Evolutionary conservation across 1,140 invertebrate genomes (phyloP).

Genomic region (Drosophila neocordata): DNA sequence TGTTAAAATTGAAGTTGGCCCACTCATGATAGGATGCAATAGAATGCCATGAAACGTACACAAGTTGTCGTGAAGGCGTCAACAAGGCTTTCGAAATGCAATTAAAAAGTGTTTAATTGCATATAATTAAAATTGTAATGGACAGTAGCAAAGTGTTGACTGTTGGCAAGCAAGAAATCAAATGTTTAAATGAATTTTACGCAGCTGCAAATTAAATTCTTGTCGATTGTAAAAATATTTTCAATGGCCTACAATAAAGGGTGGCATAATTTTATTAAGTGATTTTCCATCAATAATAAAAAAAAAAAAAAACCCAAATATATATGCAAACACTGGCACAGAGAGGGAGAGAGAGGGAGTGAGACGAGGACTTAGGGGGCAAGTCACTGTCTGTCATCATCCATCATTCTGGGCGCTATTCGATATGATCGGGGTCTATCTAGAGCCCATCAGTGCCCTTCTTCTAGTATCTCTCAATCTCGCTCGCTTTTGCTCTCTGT

Average conservation of each 20-base stretch:
- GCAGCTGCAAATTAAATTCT: slow-evolving; percentile 58
- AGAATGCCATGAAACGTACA: neutral
- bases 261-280: slow-evolving; percentile 63
- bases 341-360: neutral
- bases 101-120: slow-evolving; percentile 69
- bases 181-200: slow-evolving; percentile 42
- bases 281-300: slow-evolving; percentile 62
- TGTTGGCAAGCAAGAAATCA: slow-evolving; percentile 36
- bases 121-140: slow-evolving; percentile 71
- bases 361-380: neutral
- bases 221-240: slow-evolving; percentile 16
- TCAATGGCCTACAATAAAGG: slow-evolving; percentile 15
- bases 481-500: slow-evolving; percentile 12
- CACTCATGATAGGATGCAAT: slow-evolving; percentile 13
- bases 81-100: slow-evolving; percentile 54
- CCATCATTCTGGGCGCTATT: slow-evolving; percentile 20
- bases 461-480: neutral
- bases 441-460: neutral
- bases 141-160: slow-evolving; percentile 16
- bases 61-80: neutral
- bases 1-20: slow-evolving; percentile 4
- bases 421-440: slow-evolving; percentile 4
- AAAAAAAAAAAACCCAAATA: slow-evolving; percentile 20
- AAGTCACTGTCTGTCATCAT: slow-evolving; percentile 28
- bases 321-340: neutral